phyloP scores from a whole-genome alignment of 1,140 invertebrate genomes.

The Pomacea maculata region DNA sequence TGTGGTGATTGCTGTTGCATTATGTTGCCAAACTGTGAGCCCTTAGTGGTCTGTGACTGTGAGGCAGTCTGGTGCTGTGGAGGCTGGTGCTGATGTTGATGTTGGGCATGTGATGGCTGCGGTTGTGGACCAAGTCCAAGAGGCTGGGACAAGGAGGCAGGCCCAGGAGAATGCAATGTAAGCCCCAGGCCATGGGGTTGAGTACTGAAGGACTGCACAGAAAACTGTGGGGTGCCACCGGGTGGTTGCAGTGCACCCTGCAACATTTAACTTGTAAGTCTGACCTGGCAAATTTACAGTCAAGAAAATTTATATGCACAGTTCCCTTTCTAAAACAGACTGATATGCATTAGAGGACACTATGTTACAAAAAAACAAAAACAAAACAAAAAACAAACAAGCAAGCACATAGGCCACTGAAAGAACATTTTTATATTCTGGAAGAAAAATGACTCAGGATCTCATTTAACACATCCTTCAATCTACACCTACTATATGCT shows the following conservation, averaged over 20 bases:
- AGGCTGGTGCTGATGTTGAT: constrained; percentile 25
- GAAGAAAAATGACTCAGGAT: constrained; percentile 11
- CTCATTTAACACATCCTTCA: no score
- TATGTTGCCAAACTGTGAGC: constrained; percentile 25
- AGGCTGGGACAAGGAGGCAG: constrained; percentile 30
- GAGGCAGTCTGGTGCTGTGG: constrained; percentile 21
- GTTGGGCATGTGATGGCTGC: constrained; percentile 22
- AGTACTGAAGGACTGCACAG: constrained; percentile 46
- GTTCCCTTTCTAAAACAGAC: no score
- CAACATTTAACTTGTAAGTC: background rate
- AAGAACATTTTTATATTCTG: constrained; percentile 23
- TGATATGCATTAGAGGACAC: no score
- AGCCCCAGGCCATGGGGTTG: constrained; percentile 45
- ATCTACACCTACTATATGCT: no score
- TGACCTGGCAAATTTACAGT: background rate
- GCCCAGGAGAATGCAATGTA: constrained; percentile 41
- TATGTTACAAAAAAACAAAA: no score
- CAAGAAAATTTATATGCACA: no score
- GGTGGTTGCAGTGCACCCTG: constrained; percentile 47
- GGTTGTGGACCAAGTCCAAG: constrained; percentile 25
- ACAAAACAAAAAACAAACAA: background rate
- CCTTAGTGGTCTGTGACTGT: constrained; percentile 22
- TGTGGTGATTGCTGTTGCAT: constrained; percentile 38
- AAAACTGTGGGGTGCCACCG: constrained; percentile 45
- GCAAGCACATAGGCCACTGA: constrained; percentile 28